Base-by-base conservation (phyloP, 2,113 vertebrate genomes). In the Percina caprodes region DNA sequence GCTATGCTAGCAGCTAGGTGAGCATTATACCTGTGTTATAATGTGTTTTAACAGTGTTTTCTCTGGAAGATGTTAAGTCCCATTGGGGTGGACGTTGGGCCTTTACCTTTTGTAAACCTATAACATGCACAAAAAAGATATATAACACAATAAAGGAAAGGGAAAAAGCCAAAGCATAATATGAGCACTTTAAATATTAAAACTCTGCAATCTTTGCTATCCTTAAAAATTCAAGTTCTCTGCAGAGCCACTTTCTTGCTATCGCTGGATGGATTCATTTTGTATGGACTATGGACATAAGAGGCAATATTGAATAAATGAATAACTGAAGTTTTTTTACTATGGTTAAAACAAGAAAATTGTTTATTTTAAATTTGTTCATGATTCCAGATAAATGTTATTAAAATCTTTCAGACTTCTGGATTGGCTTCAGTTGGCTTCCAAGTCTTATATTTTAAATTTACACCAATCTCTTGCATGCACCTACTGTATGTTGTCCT, bases 101-200 rank as follows among this genome's bases (percentile, higher is more conserved):
- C 30, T 30, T 30, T 30, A 4, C 30, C 30, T 30, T 30, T 30
- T 30, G 30, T 30, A 30, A 30, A 30, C 30, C 30, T 30, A 30
- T 30, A 30, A 30, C 30, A 30, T 30, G 30, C 30, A 30, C 30
- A 30, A 30, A 30, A 30, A 30, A 30, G 30, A 30, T 4, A 30
- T 30, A 30, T 30, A n/a, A n/a, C n/a, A n/a, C n/a, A n/a, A n/a
- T n/a, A n/a, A n/a, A n/a, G n/a, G n/a, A n/a, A n/a, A n/a, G n/a
- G n/a, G n/a, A n/a, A n/a, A n/a, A n/a, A n/a, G n/a, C n/a, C n/a
- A n/a, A n/a, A n/a, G n/a, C n/a, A n/a, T n/a, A n/a, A n/a, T n/a
- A n/a, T n/a, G n/a, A n/a, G n/a, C n/a, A n/a, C n/a, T n/a, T 69
- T 35, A 39, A 59, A 60, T 51, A 60, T 60, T 59, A 48, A 60